Evolutionary conservation across 2,113 vertebrate genomes (phyloP), one percentile per base, ranked within the genome.

Genomic region (Spea multiplicata): DNA sequence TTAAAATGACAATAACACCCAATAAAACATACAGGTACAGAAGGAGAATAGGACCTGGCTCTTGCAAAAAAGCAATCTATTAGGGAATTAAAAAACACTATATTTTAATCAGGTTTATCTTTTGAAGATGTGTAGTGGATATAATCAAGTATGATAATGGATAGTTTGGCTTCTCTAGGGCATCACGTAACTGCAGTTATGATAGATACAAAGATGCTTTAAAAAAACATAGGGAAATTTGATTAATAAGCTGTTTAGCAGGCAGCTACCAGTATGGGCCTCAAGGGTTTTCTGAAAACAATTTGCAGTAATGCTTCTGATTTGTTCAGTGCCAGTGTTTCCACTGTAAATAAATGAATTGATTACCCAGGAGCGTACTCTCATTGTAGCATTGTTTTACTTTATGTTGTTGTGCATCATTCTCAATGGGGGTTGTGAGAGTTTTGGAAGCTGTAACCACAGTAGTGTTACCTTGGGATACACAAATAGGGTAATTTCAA

Each of bases 401-500:
- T 92, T 87, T 90, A 85, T 90, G 88, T 85, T 86, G 88, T 92
- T 88, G 87, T 85, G 83, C 84, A 88, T 84, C 85, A 83, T 82
- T 62, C 84, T 6, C 79, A 82, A 81, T 81, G 83, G 83, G 88
- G 85, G 85, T 30, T 30, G 30, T 30, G 30, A 80, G 70, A 47
- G 14, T 8, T 67, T 73, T 80, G 45, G 52, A 73, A 73, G 52
- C 76, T 83, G 82, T 81, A 86, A 81, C 86, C 84, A 83, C 3
- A 0, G 65, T 74, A 81, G 83, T 87, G 88, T 91, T 87, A 91
- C 88, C 89, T 92, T 91, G 91, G 91, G 90, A 91, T 84, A 90
- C n/a, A 84, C 78, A 81, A 84, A 71, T 89, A 84, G 84, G 86
- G 87, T 87, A 90, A 90, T 90, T 81, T 64, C 78, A 89, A 92